Base-by-base conservation (phyloP, 2,888 invertebrate genomes). In the Oscheius sp. region DNA sequence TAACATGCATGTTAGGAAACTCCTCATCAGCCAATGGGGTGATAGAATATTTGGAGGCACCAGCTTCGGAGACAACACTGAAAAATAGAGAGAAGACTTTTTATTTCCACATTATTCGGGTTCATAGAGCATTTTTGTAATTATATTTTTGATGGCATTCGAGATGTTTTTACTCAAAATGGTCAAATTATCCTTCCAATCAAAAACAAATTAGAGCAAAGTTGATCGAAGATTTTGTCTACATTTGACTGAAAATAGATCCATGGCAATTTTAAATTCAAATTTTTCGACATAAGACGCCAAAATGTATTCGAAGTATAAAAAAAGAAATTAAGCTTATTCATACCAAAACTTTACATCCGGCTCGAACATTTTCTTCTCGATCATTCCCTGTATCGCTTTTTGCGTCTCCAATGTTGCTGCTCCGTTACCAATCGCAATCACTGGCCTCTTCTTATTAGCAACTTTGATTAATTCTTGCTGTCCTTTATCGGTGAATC, bases 21-120 rank as follows among this genome's bases (percentile, higher is more conserved):
- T 95, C 95, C 87, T 90, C 86, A 77, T 91, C 90, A 0, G 94
- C 95, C 86, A 92, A 91, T 50, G 91, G 89, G 75, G 94, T 92
- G 68, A 94, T 92, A 12, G 94, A 94, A 87, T 95, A 95, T 81
- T 94, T 92, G 0, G 94, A 95, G 0, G 94, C 94, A 0, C 95
- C 95, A 83, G 92, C 91, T 87, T 95, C 95, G 62, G 92, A 92
- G 0, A 95, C 92, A 76, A 95, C 93, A 51, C 93, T 91, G 78
- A 91, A 91, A 77, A 30, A 17, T 8, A 36, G 8, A 14, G 14
- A 36, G 8, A 36, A 36, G 14, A 36, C 51, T 22, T 8, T 47
- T 5, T n/a, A 33, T 12, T 28, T 30, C 32, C n/a, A n/a, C n/a
- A n/a, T n/a, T n/a, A n/a, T n/a, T n/a, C n/a, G n/a, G n/a, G n/a